These are phyloP conservation scores for Stictocephala bisonia DNA, from an alignment of 2,888 invertebrate species.

Conservation along the genomic window DNA sequence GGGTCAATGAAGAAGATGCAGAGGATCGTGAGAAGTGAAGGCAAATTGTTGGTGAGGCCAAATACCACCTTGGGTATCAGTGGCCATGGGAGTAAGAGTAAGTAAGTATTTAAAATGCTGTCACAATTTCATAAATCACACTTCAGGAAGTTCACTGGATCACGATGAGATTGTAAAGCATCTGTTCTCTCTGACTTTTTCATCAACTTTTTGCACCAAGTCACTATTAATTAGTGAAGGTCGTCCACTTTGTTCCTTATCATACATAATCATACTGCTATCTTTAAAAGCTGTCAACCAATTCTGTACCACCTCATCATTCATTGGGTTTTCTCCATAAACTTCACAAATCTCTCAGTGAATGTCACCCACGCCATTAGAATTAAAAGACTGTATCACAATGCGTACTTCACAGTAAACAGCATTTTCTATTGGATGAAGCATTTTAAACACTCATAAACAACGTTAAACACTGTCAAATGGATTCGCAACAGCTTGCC, in stretches of 20 bases:
- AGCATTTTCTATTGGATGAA: too few species aligned
- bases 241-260: background rate
- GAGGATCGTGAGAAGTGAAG: too few species aligned
- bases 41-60: too few species aligned
- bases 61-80: too few species aligned
- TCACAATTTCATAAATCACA: background rate
- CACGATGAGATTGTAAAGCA: background rate
- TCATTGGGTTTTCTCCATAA: background rate
- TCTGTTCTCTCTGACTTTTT: background rate
- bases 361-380: too few species aligned
- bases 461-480: too few species aligned
- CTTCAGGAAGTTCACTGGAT: background rate
- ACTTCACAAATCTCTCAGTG: background rate
- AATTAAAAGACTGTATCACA: too few species aligned
- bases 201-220: background rate
- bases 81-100: too few species aligned
- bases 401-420: too few species aligned
- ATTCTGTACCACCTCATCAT: background rate
- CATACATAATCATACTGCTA: background rate
- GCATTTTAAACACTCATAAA: too few species aligned
- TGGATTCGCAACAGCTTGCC: too few species aligned
- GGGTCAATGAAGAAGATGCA: too few species aligned
- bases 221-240: background rate
- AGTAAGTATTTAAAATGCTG: background rate
- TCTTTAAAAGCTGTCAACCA: background rate